Percentiles rank a stretch among this genome's conserved stretches.
Conservation (phyloP, 2,113 vertebrate genomes). For the Cebus imitator region DNA sequence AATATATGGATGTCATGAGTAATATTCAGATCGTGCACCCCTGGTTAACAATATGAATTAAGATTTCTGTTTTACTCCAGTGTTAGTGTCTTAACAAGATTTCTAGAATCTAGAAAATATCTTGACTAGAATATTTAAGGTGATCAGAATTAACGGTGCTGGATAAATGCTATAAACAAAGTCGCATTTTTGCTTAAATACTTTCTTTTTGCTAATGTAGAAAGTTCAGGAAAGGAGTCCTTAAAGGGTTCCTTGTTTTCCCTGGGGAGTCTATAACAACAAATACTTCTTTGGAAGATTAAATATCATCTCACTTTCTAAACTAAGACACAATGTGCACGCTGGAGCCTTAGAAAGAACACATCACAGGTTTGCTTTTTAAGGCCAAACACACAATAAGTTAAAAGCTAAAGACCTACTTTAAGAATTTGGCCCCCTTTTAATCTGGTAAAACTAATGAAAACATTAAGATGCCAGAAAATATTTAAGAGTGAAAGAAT, state of each 20-base stretch:
- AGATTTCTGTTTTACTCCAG: neutral
- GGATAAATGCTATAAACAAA: neutral
- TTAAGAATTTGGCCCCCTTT: neutral
- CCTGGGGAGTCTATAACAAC: neutral
- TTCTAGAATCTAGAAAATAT: neutral
- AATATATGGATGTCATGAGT: neutral
- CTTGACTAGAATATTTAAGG: neutral
- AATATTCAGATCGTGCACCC: neutral
- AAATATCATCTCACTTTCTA: constrained; percentile 48
- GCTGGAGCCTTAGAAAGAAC: neutral
- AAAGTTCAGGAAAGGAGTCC: neutral
- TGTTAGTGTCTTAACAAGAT: neutral
- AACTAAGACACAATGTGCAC: neutral
- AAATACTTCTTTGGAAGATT: constrained; percentile 38
- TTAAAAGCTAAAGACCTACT: neutral
- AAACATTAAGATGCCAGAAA: constrained; percentile 9
- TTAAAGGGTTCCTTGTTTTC: neutral
- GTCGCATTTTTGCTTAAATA: neutral
- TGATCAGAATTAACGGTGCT: constrained; percentile 7
- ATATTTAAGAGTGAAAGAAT: neutral
- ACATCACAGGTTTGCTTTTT: neutral
- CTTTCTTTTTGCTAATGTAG: neutral
- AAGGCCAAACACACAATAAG: neutral
- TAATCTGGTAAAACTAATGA: neutral
- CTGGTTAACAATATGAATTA: neutral